These are phyloP conservation scores for Paraescarpia echinospica DNA, from an alignment of 1,140 invertebrate genomes.

Conservation along the genomic window DNA sequence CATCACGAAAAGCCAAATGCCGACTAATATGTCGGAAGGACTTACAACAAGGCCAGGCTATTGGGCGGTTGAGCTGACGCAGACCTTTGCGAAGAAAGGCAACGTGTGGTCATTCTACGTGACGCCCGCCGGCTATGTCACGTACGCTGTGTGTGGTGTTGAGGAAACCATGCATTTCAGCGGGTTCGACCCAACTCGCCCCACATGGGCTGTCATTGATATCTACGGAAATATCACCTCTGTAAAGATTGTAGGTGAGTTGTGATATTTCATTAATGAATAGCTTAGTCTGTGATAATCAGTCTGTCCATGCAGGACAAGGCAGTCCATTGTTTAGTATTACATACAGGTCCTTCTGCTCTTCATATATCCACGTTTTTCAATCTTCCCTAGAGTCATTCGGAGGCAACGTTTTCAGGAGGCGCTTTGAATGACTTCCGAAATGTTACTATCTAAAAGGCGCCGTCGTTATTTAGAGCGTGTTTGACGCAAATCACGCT, in stretches of 20 bases:
- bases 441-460: too few relatives aligned
- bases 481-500: too few relatives aligned
- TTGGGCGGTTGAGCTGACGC: conserved; percentile 95
- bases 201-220: conserved; percentile 92
- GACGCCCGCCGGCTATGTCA: conserved; percentile 79
- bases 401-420: too few relatives aligned
- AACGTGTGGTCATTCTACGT: conserved; percentile 90
- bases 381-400: too few relatives aligned
- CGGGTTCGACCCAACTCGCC: conserved; percentile 81
- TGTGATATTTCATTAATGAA: neutral
- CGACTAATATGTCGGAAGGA: conserved; percentile 89
- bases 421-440: too few relatives aligned
- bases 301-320: neutral
- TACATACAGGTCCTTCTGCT: neutral
- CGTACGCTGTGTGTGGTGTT: conserved; percentile 94
- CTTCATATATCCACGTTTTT: neutral
- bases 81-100: conserved; percentile 85
- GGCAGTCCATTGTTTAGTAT: neutral
- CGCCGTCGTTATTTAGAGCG: too few relatives aligned
- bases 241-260: conserved; percentile 76
- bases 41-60: conserved; percentile 94
- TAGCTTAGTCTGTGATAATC: neutral
- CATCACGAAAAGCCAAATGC: conserved; percentile 70
- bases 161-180: conserved; percentile 92
- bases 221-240: conserved; percentile 95